These are phyloP conservation scores for Rhagoletis pomonella DNA, from an alignment of 1,140 invertebrate species.

Conservation along the genomic window DNA sequence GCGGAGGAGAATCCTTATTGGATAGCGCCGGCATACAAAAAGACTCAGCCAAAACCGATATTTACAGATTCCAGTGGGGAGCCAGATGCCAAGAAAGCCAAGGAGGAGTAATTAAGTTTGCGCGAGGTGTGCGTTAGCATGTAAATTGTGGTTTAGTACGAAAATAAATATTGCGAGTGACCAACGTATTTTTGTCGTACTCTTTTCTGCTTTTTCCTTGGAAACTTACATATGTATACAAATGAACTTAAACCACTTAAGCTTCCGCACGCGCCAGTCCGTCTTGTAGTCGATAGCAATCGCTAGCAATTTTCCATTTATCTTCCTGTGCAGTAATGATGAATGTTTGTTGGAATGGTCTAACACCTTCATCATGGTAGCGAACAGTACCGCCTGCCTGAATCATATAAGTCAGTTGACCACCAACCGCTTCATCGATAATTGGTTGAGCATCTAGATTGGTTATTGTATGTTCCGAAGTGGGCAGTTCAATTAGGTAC, in stretches of 20 bases:
- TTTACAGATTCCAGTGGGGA: slow-evolving; percentile 75
- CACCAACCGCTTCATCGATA: slow-evolving; percentile 80
- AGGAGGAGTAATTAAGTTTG: slow-evolving; percentile 53
- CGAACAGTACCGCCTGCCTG: slow-evolving; percentile 84
- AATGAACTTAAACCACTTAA: slow-evolving; percentile 20
- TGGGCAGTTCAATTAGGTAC: slow-evolving; percentile 84
- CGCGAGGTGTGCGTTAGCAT: not conserved
- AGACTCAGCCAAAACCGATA: slow-evolving; percentile 87
- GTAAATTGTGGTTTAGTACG: not conserved
- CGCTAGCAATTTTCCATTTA: slow-evolving; percentile 92
- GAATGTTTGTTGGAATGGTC: slow-evolving; percentile 87
- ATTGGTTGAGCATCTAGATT: slow-evolving; percentile 88
- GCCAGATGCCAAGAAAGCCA: slow-evolving; percentile 59
- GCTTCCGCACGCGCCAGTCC: slow-evolving; percentile 49
- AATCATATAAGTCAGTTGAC: slow-evolving; percentile 83
- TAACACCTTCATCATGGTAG: slow-evolving; percentile 77
- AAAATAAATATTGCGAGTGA: not conserved
- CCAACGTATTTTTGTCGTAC: not conserved
- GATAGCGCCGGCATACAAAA: slow-evolving; percentile 93
- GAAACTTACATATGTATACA: not conserved
- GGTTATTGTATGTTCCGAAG: slow-evolving; percentile 81
- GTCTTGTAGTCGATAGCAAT: slow-evolving; percentile 86
- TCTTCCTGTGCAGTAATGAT: slow-evolving; percentile 87
- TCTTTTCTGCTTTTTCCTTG: not conserved
- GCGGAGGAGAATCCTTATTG: slow-evolving; percentile 98